phyloP scores from a whole-genome alignment of 2,797 vertebrate species.

The Luscinia luscinia region DNA sequence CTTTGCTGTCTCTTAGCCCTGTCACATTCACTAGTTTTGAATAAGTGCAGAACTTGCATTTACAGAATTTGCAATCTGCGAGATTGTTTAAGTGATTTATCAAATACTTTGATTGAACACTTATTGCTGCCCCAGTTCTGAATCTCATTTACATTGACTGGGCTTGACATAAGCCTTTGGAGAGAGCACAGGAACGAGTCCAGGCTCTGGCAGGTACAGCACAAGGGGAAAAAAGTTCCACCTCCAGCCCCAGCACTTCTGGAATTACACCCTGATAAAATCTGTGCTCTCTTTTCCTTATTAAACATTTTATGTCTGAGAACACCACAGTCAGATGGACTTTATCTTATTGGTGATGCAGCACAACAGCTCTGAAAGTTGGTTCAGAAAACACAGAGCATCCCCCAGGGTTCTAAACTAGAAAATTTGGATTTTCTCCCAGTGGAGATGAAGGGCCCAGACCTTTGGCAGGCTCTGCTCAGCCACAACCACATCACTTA shows the following conservation, averaged over 20 bases:
- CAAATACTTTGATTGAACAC: conserved; percentile 67
- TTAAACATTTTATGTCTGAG: background rate
- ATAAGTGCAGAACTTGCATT: conserved; percentile 66
- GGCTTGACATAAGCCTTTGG: conserved; percentile 58
- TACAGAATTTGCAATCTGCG: conserved; percentile 68
- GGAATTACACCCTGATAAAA: background rate
- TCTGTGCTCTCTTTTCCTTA: background rate
- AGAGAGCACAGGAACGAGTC: background rate
- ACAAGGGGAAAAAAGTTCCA: background rate
- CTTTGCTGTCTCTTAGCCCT: conserved; percentile 68
- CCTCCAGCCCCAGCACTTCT: background rate
- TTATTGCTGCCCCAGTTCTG: conserved; percentile 57
- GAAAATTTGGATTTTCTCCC: background rate
- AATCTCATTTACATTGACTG: conserved; percentile 62
- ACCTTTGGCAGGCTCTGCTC: background rate
- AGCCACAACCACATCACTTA: background rate
- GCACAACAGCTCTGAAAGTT: background rate
- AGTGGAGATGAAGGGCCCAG: background rate
- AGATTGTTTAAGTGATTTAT: conserved; percentile 74
- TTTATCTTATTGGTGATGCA: background rate
- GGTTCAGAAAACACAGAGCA: background rate
- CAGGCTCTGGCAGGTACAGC: background rate
- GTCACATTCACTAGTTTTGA: conserved; percentile 70
- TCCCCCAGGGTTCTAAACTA: background rate
- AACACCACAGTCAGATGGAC: background rate